phyloP scores from a whole-genome alignment of 2,797 vertebrate genomes.

The Poeciliopsis paucimaculata region DNA sequence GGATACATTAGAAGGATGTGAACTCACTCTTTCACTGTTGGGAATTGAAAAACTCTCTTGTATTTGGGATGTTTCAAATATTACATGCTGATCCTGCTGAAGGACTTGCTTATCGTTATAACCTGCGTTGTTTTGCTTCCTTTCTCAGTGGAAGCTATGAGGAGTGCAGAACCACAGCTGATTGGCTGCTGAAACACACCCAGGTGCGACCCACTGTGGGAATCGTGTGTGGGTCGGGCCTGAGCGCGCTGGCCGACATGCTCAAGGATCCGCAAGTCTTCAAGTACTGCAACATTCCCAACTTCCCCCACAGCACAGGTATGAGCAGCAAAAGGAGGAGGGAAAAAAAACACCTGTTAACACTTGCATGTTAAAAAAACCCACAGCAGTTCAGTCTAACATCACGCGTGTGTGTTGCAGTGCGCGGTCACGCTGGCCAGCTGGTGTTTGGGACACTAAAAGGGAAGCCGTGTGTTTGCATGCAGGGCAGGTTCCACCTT shows the following conservation, averaged over 20 bases:
- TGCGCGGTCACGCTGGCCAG: constrained; percentile 86
- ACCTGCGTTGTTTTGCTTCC: background rate
- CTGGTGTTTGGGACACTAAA: constrained; percentile 88
- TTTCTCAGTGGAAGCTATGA: constrained; percentile 76
- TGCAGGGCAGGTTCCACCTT: constrained; percentile 90
- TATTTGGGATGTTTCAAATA: background rate
- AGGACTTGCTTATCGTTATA: background rate
- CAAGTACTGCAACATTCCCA: constrained; percentile 87
- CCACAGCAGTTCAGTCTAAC: constrained; percentile 12
- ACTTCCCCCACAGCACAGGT: constrained; percentile 91
- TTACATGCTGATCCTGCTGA: background rate
- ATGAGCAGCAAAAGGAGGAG: constrained; percentile 5
- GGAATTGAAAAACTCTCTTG: background rate
- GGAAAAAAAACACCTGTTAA: constrained; percentile 5
- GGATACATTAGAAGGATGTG: background rate
- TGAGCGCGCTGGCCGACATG: constrained; percentile 83
- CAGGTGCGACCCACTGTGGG: constrained; percentile 81
- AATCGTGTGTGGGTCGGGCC: constrained; percentile 89
- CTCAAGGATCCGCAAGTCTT: constrained; percentile 81
- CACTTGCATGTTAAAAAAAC: background rate
- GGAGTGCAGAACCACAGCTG: constrained; percentile 78
- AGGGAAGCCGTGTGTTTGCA: constrained; percentile 86
- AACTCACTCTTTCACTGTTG: background rate
- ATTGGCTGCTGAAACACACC: constrained; percentile 83
- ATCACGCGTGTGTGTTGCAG: constrained; percentile 62